Evolutionary conservation across 2,797 vertebrate species (phyloP), one percentile per base, ranked within the genome.

Genomic region (Sebastolobus alascanus): DNA sequence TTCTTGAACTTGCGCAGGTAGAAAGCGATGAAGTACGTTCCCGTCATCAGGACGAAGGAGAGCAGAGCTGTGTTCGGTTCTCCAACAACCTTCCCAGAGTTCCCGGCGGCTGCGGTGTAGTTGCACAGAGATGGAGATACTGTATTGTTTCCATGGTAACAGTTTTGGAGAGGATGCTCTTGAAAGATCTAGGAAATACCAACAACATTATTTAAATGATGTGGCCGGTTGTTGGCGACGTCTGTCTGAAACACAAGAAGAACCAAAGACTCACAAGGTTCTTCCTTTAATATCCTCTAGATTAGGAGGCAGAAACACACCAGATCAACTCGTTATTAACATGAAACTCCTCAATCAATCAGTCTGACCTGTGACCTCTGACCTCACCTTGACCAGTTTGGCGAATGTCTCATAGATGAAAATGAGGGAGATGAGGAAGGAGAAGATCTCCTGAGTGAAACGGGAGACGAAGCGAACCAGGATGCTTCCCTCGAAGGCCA

Each of bases 381-480:
- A 64, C n/a, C 77, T 86, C 40, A 98, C 98, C 97, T 97, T 98
- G 82, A 94, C 68, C 31, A 99, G 93, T 81, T 99, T 99, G 86
- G 94, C 96, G 81, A 98, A 98, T 65, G 98, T 99, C 94, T 99
- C 98, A 0, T 98, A 98, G 95, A 99, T 99, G 95, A 99, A 99
- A 86, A 99, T 99, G 89, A 99, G 97, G 20, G 98, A 99, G 91
- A 99, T 99, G 88, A 99, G 97, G 89, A 98, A 96, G 77, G 97
- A 97, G 14, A 99, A 99, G 92, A 99, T 99, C 94, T 99, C 98
- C 91, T 99, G 98, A 8, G 98, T 99, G 95, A 98, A 99, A 29
- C 97, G 97, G 3, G 98, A 98, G 25, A 99, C 96, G 0, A 97
- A 98, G 63, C 98, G 97, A 58, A 99, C 98, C 68, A 99, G 93